Conservation (phyloP, 2,888 invertebrate species). For the Lithosia quadra region DNA sequence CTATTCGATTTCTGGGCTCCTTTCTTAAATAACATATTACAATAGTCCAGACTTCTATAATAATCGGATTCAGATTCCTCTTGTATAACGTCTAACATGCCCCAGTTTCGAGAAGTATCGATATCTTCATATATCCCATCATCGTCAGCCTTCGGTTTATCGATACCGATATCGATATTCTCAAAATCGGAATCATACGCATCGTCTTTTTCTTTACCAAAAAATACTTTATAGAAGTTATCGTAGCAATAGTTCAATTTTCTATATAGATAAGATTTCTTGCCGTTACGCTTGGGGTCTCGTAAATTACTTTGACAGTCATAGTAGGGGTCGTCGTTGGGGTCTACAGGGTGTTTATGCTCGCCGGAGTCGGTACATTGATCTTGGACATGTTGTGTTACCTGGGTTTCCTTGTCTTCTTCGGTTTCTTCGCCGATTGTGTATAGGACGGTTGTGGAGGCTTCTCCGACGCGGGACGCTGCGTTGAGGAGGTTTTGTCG, state of each 20-base stretch:
- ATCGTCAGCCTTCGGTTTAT: slow-evolving; percentile 56
- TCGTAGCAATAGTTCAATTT: slow-evolving; percentile 84
- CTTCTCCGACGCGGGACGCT: slow-evolving; percentile 98
- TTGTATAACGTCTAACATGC: slow-evolving; percentile 75
- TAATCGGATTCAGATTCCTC: slow-evolving; percentile 84
- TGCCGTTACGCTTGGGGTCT: slow-evolving; percentile 49
- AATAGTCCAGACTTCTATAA: slow-evolving; percentile 80
- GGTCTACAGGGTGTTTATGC: slow-evolving; percentile 9
- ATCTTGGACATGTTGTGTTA: slow-evolving; percentile 56
- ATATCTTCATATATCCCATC: slow-evolving; percentile 78
- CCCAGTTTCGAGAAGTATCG: slow-evolving; percentile 70
- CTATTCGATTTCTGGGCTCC: slow-evolving; percentile 38
- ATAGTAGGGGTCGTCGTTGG: slow-evolving; percentile 10
- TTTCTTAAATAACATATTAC: slow-evolving; percentile 64
- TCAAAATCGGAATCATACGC: slow-evolving; percentile 45
- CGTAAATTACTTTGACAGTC: slow-evolving; percentile 25
- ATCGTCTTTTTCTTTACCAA: slow-evolving; percentile 66
- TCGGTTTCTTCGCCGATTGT: slow-evolving; percentile 97
- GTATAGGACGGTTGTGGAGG: slow-evolving; percentile 96
- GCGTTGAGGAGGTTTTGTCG: slow-evolving; percentile 97
- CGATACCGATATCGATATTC: slow-evolving; percentile 37
- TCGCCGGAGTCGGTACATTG: slow-evolving; percentile 6
- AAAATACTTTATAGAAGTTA: slow-evolving; percentile 82
- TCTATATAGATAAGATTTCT: slow-evolving; percentile 78
- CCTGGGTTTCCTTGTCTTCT: slow-evolving; percentile 92